Evolutionary conservation across 2,888 invertebrate genomes (phyloP).

Genomic region (Phragmatobia fuliginosa): DNA sequence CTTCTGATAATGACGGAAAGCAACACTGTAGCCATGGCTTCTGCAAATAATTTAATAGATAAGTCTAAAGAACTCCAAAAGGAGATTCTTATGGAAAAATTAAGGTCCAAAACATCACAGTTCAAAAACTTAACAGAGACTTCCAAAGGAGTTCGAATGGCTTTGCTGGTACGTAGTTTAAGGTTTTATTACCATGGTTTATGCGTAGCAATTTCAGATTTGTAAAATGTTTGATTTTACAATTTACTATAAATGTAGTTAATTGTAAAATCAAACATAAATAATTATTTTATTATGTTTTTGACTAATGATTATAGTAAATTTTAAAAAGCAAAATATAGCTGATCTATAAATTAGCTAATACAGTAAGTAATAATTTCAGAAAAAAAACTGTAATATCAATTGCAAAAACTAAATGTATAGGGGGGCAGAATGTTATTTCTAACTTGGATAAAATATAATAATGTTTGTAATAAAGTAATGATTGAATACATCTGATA

Average conservation of each 20-base stretch:
- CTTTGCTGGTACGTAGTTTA: conserved; percentile 89
- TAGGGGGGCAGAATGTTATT: not conserved
- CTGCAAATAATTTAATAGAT: conserved; percentile 70
- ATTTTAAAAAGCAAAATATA: not conserved
- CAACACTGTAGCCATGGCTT: conserved; percentile 69
- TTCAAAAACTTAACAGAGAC: conserved; percentile 94
- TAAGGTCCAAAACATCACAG: conserved; percentile 93
- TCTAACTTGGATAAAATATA: not conserved
- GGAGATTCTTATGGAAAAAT: conserved; percentile 96
- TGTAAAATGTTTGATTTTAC: not conserved
- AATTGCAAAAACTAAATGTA: not conserved
- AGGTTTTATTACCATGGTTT: not conserved
- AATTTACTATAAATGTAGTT: not conserved
- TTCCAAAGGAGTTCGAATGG: conserved; percentile 95
- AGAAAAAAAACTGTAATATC: not conserved
- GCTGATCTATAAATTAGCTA: not conserved
- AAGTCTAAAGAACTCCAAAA: conserved; percentile 88
- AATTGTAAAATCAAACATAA: not conserved
- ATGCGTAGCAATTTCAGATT: not conserved
- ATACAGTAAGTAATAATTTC: not conserved
- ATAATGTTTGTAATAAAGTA: too few relatives aligned
- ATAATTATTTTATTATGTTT: not conserved
- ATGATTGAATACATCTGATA: too few relatives aligned
- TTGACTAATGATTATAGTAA: not conserved
- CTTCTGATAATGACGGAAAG: conserved; percentile 72